Percentiles rank a stretch among this genome's conserved stretches.
phyloP scores from a whole-genome alignment of 2,888 invertebrate species.

The Sesia bembeciformis region DNA sequence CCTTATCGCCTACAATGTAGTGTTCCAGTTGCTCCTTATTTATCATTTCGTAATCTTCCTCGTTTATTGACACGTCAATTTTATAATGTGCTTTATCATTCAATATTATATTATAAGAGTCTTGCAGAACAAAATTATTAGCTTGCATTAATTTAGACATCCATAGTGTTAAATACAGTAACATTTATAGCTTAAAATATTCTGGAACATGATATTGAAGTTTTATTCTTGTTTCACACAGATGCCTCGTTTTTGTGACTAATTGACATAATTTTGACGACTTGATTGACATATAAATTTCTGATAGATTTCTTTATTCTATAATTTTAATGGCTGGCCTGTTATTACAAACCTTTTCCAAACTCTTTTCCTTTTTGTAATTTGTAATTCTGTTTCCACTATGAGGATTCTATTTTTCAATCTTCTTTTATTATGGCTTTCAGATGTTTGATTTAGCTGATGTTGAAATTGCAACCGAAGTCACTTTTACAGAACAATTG shows the following conservation, averaged over 20 bases:
- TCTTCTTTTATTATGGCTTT: conserved; percentile 10
- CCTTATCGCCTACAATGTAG: conserved; percentile 11
- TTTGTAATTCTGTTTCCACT: neutral
- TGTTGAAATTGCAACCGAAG: conserved; percentile 77
- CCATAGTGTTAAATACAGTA: conserved; percentile 13
- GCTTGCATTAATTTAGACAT: conserved; percentile 9
- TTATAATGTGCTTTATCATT: conserved; percentile 26
- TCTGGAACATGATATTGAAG: too few relatives aligned
- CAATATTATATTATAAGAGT: conserved; percentile 19
- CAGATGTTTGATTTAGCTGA: conserved; percentile 82
- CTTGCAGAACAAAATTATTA: conserved; percentile 13
- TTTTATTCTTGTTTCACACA: too few relatives aligned
- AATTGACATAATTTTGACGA: too few relatives aligned
- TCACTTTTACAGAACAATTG: conserved; percentile 80
- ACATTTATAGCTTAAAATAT: conserved; percentile 5
- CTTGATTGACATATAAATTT: too few relatives aligned
- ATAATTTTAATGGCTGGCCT: too few relatives aligned
- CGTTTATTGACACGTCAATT: conserved; percentile 24
- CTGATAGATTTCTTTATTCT: too few relatives aligned
- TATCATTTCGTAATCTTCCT: conserved; percentile 33
- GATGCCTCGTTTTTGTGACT: too few relatives aligned
- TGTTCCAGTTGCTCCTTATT: conserved; percentile 11
- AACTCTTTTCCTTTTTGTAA: neutral
- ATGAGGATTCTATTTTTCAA: neutral
- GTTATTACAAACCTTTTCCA: too few relatives aligned